A percentile compares a stretch with the other conserved stretches of the same genome.
These are phyloP conservation scores for Rugalucina vietnamica DNA, from an alignment of 2,888 invertebrate genomes.

Conservation along the genomic window DNA sequence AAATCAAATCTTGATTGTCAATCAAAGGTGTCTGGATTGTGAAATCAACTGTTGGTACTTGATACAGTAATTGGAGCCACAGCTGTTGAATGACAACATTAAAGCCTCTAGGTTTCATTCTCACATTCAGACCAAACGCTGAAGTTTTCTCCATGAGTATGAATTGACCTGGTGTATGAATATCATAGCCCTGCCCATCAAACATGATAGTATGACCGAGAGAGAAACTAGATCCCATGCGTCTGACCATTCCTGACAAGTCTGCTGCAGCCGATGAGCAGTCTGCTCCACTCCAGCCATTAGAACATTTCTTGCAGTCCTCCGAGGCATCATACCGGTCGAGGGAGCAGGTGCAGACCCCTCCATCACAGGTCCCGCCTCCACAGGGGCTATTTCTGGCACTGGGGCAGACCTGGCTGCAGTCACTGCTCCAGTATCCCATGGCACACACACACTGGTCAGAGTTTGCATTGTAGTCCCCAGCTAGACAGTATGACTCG, in stretches of 20 bases:
- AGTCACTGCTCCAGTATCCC: constrained; percentile 66
- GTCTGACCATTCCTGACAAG: background rate
- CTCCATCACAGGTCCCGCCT: constrained; percentile 64
- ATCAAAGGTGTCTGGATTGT: constrained; percentile 58
- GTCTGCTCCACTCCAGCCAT: constrained; percentile 70
- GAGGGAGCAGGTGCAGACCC: constrained; percentile 67
- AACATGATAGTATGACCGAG: constrained; percentile 65
- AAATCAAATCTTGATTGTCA: constrained; percentile 24
- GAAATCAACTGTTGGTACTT: constrained; percentile 48
- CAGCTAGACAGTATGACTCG: constrained; percentile 54
- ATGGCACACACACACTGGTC: constrained; percentile 61
- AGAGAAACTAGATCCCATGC: constrained; percentile 51
- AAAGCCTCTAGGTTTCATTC: constrained; percentile 66
- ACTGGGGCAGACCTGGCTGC: constrained; percentile 61
- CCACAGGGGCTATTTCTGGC: constrained; percentile 62
- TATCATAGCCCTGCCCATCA: constrained; percentile 62
- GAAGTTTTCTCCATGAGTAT: constrained; percentile 48
- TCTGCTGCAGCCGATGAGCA: constrained; percentile 58
- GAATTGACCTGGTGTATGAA: constrained; percentile 63
- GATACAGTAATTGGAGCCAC: constrained; percentile 53
- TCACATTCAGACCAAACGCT: constrained; percentile 46
- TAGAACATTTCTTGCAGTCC: constrained; percentile 63
- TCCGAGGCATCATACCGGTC: constrained; percentile 53
- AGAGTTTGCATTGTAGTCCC: constrained; percentile 23
- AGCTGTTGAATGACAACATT: constrained; percentile 60